Conservation (phyloP, 2,113 vertebrate genomes). For the Toxotes chatareus region DNA sequence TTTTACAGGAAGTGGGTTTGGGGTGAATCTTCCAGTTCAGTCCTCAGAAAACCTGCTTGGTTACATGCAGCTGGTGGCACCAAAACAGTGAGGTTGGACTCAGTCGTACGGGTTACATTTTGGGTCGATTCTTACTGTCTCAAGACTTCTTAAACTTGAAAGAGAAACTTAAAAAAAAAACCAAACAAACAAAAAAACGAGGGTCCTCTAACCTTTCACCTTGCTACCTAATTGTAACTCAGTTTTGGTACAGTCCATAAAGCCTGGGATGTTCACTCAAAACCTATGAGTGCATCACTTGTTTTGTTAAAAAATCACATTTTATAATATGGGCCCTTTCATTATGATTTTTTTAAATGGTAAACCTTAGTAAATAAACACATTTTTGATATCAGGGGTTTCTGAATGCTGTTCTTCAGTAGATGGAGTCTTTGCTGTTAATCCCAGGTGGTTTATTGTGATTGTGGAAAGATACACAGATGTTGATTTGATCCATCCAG, state of each 20-base stretch:
- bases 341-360: too few species aligned
- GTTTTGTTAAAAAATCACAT: too few species aligned
- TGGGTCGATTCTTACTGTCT: neutral
- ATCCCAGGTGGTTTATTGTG: neutral
- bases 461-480: neutral
- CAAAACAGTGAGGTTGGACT: neutral
- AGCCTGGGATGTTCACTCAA: neutral
- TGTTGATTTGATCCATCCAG: too few species aligned
- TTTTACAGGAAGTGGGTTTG: conserved; percentile 28
- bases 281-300: neutral
- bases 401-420: neutral
- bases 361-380: too few species aligned
- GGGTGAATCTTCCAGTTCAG: neutral
- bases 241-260: too few species aligned
- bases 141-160: neutral
- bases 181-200: too few species aligned
- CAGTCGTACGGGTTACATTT: neutral
- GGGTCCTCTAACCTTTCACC: neutral
- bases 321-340: too few species aligned
- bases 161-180: too few species aligned
- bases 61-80: neutral
- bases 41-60: neutral
- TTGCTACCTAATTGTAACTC: neutral
- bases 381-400: too few species aligned
- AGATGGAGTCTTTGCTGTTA: neutral